Conservation (phyloP, 2,797 vertebrate genomes). For the Thripadectes ignobilis region DNA sequence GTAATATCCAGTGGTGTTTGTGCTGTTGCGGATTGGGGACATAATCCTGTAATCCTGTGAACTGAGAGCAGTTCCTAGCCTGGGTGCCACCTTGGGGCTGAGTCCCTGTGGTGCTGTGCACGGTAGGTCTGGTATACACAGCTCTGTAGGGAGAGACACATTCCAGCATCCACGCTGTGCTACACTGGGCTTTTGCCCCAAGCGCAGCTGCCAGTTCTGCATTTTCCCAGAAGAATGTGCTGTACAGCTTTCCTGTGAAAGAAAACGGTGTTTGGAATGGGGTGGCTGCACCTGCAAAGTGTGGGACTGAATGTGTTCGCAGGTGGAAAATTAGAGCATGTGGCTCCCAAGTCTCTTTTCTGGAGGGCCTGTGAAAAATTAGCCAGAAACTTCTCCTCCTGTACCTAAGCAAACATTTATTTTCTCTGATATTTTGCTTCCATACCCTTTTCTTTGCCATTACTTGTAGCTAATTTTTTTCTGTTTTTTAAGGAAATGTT, state of each 20-base stretch:
- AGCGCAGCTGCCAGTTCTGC: neutral
- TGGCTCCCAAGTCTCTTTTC: constrained; percentile 21
- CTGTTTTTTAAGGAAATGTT: neutral
- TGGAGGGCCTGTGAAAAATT: neutral
- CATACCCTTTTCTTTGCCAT: neutral
- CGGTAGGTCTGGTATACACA: accelerated
- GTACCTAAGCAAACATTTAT: neutral
- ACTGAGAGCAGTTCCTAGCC: neutral
- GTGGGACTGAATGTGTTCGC: neutral
- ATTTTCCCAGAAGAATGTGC: neutral
- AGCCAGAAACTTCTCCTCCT: neutral
- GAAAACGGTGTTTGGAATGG: constrained; percentile 7
- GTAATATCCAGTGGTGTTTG: neutral
- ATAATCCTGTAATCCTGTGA: neutral
- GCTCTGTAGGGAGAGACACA: accelerated
- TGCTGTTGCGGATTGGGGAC: neutral
- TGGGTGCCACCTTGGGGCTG: neutral
- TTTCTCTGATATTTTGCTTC: neutral
- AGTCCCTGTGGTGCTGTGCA: neutral
- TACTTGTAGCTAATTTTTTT: neutral
- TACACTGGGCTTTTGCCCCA: neutral
- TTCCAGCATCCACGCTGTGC: neutral
- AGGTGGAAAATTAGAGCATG: neutral
- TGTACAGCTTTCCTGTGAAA: neutral
- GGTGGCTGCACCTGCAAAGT: constrained; percentile 3